phyloP scores from a whole-genome alignment of 2,888 invertebrate genomes.

The Aricia artaxerxes region DNA sequence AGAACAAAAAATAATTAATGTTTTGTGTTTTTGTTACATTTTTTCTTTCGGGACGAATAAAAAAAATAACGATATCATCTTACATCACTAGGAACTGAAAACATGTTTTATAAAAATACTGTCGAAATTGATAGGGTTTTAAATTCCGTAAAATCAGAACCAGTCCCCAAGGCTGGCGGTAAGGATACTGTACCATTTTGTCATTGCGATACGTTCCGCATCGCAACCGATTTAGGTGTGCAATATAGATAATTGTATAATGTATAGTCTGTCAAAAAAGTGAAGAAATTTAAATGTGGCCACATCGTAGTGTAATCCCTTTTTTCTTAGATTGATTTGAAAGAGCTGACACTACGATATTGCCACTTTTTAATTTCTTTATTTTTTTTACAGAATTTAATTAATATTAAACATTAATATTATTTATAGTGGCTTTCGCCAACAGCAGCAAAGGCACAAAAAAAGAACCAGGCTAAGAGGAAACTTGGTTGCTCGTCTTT shows the following conservation, averaged over 20 bases:
- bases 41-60: neutral
- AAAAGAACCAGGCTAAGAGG: no score
- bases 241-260: neutral
- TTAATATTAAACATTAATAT: neutral
- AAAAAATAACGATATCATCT: neutral
- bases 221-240: neutral
- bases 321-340: no score
- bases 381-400: no score
- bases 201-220: conserved; percentile 13
- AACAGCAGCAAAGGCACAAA: no score
- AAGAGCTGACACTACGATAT: no score
- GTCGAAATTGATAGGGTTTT: conserved; percentile 24
- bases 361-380: no score
- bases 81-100: conserved; percentile 22
- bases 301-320: no score
- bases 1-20: neutral
- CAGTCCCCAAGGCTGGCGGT: conserved; percentile 18
- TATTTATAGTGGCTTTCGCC: neutral
- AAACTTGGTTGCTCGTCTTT: no score
- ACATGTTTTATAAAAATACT: conserved; percentile 28
- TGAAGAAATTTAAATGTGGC: no score
- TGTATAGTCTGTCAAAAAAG: no score
- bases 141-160: conserved; percentile 29
- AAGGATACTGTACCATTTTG: conserved; percentile 10
- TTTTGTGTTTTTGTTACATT: neutral